Base-by-base conservation (phyloP, 2,113 vertebrate genomes). In the Oncorhynchus gorbuscha region DNA sequence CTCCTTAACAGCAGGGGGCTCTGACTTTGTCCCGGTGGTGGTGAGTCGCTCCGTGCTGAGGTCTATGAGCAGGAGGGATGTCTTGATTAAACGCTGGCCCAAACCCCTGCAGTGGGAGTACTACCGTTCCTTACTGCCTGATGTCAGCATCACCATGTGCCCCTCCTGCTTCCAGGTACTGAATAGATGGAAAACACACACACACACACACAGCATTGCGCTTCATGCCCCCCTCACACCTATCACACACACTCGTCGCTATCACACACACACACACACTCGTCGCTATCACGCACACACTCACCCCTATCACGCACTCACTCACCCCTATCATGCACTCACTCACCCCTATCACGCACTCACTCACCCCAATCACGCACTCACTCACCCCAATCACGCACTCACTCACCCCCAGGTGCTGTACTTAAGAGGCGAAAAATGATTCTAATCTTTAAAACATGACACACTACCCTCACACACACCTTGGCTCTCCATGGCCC, bases 11-110 rank as follows among this genome's bases (percentile, higher is more conserved):
- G 98, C 97, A 98, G 87, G 97, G 97, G 0, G 93, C 78, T 96
- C 93, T 0, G 94, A 93, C 83, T 99, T 99, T 5, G 92, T 96
- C 26, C 95, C 97, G 0, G 96, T 99, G 89, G 86, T 96, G 78
- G 95, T 97, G 90, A 94, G 70, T 73, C 94, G 94, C 1, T 86
- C 92, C 0, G 96, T 93, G 79, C 94, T 99, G 20, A 91, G 92
- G 70, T 92, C 94, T 8, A 94, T 99, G 96, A 97, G 97, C 89
- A 94, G 97, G 9, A 89, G 97, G 75, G 97, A 99, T 0, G 96
- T 99, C 81, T 92, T 99, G 90, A 91, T 99, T 65, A 99, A 97
- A 80, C 97, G 97, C 84, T 99, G 98, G 97, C 95, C 96, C 0
- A 85, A 73, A 0, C 98, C 98, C 0, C 89, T 99, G 90, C 93